phyloP scores from a whole-genome alignment of 2,888 invertebrate genomes.

The Dioctria linearis region DNA sequence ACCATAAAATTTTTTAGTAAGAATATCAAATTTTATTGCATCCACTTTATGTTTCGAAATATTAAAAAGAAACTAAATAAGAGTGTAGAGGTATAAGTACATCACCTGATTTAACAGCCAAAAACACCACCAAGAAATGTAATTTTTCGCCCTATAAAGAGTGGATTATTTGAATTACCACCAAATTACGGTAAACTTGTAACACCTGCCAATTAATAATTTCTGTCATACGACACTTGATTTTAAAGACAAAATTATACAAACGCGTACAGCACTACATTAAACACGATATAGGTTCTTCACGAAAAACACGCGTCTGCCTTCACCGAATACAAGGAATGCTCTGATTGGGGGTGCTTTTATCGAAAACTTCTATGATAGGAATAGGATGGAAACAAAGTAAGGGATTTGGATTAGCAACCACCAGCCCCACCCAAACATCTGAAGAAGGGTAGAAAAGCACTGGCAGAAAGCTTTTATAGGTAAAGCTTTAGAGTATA shows the following conservation, averaged over 20 bases:
- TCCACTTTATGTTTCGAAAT: background rate
- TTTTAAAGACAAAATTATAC: background rate
- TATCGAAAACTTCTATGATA: too few relatives aligned
- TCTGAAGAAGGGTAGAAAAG: too few relatives aligned
- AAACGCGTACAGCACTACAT: background rate
- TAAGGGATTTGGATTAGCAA: too few relatives aligned
- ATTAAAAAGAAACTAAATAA: background rate
- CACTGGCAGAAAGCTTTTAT: background rate
- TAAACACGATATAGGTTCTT: background rate
- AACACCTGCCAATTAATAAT: too few relatives aligned
- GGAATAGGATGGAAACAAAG: too few relatives aligned
- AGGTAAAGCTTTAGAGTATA: background rate
- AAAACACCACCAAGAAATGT: background rate
- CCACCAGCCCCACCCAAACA: too few relatives aligned
- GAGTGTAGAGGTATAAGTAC: background rate
- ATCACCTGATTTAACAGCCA: slow-evolving; percentile 15
- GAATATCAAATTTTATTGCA: too few relatives aligned
- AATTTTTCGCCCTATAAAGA: background rate
- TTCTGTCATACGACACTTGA: background rate
- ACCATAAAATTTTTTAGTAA: background rate
- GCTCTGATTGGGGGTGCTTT: too few relatives aligned
- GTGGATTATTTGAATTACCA: too few relatives aligned
- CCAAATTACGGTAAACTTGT: too few relatives aligned
- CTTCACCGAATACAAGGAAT: background rate
- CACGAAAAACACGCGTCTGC: background rate